Percentiles rank a stretch among this genome's conserved stretches.
These are phyloP conservation scores for Aphidius colemani DNA, from an alignment of 2,888 invertebrate genomes.

Conservation along the genomic window DNA sequence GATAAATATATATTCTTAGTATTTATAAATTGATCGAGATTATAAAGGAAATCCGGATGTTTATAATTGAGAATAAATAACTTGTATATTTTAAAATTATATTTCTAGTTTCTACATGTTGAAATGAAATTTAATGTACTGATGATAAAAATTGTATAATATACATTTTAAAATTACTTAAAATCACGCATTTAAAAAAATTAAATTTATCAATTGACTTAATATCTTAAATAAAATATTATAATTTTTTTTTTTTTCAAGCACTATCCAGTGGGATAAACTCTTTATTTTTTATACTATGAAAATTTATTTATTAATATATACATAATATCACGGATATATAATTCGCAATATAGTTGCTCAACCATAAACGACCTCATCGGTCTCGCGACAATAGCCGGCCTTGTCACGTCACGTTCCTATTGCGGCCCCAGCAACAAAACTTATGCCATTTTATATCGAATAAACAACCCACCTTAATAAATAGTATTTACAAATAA, in stretches of 20 bases:
- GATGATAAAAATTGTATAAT: too few species aligned
- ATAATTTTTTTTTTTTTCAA: background rate
- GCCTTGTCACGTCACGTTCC: conserved; percentile 39
- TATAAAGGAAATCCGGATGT: too few species aligned
- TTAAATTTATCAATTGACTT: too few species aligned
- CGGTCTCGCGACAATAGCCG: conserved; percentile 35
- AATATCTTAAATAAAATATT: too few species aligned
- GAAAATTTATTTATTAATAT: background rate
- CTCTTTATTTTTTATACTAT: background rate
- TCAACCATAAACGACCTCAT: conserved; percentile 37
- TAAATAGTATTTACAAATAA: background rate
- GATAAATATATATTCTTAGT: too few species aligned
- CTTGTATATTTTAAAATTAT: background rate
- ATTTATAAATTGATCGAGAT: too few species aligned
- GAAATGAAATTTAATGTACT: too few species aligned
- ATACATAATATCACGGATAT: background rate
- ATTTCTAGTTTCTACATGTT: too few species aligned
- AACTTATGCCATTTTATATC: conserved; percentile 17
- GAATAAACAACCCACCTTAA: conserved; percentile 11
- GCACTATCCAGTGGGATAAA: background rate
- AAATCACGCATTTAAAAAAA: too few species aligned
- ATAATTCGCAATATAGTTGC: conserved; percentile 27
- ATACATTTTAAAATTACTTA: too few species aligned
- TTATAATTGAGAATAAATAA: too few species aligned
- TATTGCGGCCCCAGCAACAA: conserved; percentile 32